Conservation (phyloP, 2,113 vertebrate genomes). For the Phrynosoma platyrhinos region DNA sequence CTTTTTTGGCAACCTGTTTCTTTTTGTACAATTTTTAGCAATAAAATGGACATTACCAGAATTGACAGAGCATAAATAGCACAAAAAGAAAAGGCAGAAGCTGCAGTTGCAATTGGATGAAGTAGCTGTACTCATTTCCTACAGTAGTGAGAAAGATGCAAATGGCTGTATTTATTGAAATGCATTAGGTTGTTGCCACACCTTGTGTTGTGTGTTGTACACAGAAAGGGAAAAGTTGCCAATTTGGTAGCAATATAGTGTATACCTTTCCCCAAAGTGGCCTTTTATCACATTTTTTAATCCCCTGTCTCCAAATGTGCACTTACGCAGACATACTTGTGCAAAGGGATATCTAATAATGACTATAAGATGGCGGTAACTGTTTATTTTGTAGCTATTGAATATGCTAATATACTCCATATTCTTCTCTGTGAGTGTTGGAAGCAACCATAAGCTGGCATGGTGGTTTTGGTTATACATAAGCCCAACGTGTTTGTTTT, state of each 20-base stretch:
- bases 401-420: background rate
- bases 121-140: conserved; percentile 37
- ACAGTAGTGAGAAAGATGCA: background rate
- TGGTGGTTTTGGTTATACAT: background rate
- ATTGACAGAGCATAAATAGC: conserved; percentile 64
- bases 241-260: background rate
- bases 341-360: background rate
- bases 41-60: conserved; percentile 57
- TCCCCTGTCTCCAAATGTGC: background rate
- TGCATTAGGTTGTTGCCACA: background rate
- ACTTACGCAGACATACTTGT: background rate
- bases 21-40: conserved; percentile 71
- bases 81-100: conserved; percentile 60
- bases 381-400: background rate
- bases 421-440: background rate
- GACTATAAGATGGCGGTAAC: background rate
- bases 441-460: no score
- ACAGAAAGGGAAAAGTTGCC: background rate
- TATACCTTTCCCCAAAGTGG: background rate
- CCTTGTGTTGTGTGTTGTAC: conserved; percentile 14
- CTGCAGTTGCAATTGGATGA: conserved; percentile 41
- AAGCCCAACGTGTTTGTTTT: background rate
- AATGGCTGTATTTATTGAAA: conserved; percentile 26
- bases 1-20: conserved; percentile 76
- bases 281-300: background rate